Percentiles rank a stretch among this genome's conserved stretches.
phyloP scores from a whole-genome alignment of 2,888 invertebrate genomes.

The Athripsodes cinereus region DNA sequence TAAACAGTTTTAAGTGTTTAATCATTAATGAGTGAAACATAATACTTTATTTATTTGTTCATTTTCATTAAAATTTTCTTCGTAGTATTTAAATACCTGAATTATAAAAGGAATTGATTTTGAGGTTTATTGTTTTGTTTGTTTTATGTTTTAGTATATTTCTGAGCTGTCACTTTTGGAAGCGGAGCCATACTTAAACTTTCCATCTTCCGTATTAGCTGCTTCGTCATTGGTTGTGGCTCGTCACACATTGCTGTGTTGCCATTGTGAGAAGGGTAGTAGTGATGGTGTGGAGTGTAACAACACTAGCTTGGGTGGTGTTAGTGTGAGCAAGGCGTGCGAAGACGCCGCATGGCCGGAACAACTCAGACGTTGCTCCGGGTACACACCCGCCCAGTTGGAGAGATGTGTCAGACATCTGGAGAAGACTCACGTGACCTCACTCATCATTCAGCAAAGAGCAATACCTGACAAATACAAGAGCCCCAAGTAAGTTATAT shows the following conservation, averaged over 20 bases:
- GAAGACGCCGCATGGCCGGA: slow-evolving; percentile 57
- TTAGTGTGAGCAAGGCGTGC: slow-evolving; percentile 33
- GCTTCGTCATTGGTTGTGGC: slow-evolving; percentile 77
- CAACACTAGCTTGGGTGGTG: slow-evolving; percentile 17
- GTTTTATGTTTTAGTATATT: slow-evolving; percentile 66
- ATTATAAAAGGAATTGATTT: too few species aligned
- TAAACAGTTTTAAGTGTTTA: too few species aligned
- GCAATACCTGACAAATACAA: slow-evolving; percentile 89
- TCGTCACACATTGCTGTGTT: slow-evolving; percentile 58
- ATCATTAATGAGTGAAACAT: too few species aligned
- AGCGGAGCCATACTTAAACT: slow-evolving; percentile 79
- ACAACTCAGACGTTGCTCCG: slow-evolving; percentile 57
- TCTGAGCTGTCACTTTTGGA: slow-evolving; percentile 81
- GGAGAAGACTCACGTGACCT: slow-evolving; percentile 62
- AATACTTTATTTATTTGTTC: too few species aligned
- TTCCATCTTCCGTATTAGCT: slow-evolving; percentile 75
- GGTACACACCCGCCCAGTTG: slow-evolving; percentile 62
- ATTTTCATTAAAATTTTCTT: too few species aligned
- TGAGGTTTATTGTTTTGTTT: too few species aligned
- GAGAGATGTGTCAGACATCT: slow-evolving; percentile 62
- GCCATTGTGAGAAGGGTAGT: slow-evolving; percentile 31
- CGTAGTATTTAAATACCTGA: too few species aligned
- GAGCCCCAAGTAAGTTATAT: slow-evolving; percentile 51
- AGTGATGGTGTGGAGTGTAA: slow-evolving; percentile 23
- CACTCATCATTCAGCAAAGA: slow-evolving; percentile 64